Evolutionary conservation across 2,888 invertebrate species (phyloP).

Genomic region (Cephus nigrinus): DNA sequence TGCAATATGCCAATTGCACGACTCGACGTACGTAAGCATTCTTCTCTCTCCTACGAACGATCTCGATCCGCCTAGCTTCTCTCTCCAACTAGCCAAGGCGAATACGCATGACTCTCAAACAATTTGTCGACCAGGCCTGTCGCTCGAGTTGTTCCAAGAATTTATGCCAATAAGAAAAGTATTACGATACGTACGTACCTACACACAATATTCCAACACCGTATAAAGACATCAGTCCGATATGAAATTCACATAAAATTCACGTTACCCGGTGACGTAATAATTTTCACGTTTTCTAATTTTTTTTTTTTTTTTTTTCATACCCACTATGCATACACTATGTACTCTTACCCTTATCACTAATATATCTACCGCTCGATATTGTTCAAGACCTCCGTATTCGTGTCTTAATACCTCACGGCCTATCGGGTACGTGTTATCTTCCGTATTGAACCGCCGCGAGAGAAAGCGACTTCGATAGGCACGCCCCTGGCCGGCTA

Average conservation of each 20-base stretch:
- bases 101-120: background rate
- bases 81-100: background rate
- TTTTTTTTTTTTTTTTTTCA: background rate
- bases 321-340: background rate
- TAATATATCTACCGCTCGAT: background rate
- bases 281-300: background rate
- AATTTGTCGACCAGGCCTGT: background rate
- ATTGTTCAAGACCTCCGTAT: background rate
- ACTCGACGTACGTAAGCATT: background rate
- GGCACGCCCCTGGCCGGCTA: background rate
- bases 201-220: too few species aligned
- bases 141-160: background rate
- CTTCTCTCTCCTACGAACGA: background rate
- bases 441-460: background rate
- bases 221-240: background rate
- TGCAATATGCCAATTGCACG: background rate
- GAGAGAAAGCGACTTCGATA: background rate
- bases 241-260: background rate
- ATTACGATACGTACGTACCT: background rate
- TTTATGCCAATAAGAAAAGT: background rate
- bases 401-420: background rate
- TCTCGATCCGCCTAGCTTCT: background rate
- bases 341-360: background rate
- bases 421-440: background rate
- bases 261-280: background rate